phyloP scores from a whole-genome alignment of 2,113 vertebrate species.

The Macquaria australasica region DNA sequence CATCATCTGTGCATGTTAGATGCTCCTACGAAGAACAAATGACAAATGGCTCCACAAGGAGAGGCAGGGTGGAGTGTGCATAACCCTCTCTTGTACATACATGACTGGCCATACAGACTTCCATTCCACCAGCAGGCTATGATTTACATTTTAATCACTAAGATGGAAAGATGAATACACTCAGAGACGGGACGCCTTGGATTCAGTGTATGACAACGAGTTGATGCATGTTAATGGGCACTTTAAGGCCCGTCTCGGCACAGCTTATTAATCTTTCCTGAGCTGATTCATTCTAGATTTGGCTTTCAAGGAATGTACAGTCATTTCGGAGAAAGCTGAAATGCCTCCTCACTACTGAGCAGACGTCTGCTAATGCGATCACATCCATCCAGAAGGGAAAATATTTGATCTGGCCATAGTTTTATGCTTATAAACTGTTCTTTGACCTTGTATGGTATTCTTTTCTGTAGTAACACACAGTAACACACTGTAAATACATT shows the following conservation, averaged over 20 bases:
- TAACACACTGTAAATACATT: background rate
- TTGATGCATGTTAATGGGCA: constrained; percentile 63
- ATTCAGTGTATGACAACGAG: constrained; percentile 25
- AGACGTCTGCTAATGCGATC: constrained; percentile 43
- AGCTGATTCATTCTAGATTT: constrained; percentile 62
- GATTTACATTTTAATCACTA: constrained; percentile 62
- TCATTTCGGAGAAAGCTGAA: constrained; percentile 49
- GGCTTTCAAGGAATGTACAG: constrained; percentile 62
- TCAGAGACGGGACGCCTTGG: constrained; percentile 29
- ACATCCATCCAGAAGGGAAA: background rate
- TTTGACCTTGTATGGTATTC: constrained; percentile 10
- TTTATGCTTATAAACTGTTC: constrained; percentile 6
- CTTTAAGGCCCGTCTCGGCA: constrained; percentile 38
- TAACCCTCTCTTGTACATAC: background rate
- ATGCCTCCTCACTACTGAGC: constrained; percentile 5
- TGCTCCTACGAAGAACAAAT: constrained; percentile 2
- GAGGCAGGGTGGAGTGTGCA: constrained; percentile 3
- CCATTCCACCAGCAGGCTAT: constrained; percentile 20
- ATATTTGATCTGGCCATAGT: constrained; percentile 15
- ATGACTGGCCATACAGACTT: constrained; percentile 8
- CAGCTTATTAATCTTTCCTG: constrained; percentile 60
- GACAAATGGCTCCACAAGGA: constrained; percentile 4
- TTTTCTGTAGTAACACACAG: background rate
- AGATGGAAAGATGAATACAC: constrained; percentile 40
- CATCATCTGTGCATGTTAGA: background rate